Conservation (phyloP, 1,140 invertebrate genomes). For the Chymomyza costata region DNA sequence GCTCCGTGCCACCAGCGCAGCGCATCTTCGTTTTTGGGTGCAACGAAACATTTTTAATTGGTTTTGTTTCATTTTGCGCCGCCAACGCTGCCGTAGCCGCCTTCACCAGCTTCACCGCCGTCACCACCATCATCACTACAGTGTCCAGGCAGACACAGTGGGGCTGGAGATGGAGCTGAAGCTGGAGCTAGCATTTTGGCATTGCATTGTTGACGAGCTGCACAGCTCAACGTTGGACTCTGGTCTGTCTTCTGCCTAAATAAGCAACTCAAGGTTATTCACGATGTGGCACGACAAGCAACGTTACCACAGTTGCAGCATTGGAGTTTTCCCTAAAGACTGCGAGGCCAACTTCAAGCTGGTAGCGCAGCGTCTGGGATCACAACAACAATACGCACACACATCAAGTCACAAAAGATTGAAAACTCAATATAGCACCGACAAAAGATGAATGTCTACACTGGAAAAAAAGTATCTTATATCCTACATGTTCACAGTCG, state of each 20-base stretch:
- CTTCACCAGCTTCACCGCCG: constrained; percentile 43
- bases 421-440: constrained; percentile 74
- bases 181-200: constrained; percentile 49
- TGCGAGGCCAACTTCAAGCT: no score
- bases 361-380: no score
- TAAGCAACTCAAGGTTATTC: constrained; percentile 70
- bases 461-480: no score
- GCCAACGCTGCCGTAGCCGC: constrained; percentile 34
- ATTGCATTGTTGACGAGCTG: constrained; percentile 17
- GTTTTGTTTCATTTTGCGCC: constrained; percentile 73
- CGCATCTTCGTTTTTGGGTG: constrained; percentile 69
- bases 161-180: no score
- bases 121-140: background rate
- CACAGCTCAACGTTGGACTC: constrained; percentile 43
- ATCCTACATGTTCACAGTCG: no score
- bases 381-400: no score
- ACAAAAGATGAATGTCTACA: no score
- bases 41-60: constrained; percentile 74
- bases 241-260: constrained; percentile 44
- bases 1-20: constrained; percentile 38
- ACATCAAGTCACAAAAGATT: constrained; percentile 73
- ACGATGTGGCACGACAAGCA: constrained; percentile 10
- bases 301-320: background rate
- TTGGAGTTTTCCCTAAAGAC: constrained; percentile 65
- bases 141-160: background rate